Evolutionary conservation across 2,797 vertebrate species (phyloP).

Genomic region (Manis javanica): DNA sequence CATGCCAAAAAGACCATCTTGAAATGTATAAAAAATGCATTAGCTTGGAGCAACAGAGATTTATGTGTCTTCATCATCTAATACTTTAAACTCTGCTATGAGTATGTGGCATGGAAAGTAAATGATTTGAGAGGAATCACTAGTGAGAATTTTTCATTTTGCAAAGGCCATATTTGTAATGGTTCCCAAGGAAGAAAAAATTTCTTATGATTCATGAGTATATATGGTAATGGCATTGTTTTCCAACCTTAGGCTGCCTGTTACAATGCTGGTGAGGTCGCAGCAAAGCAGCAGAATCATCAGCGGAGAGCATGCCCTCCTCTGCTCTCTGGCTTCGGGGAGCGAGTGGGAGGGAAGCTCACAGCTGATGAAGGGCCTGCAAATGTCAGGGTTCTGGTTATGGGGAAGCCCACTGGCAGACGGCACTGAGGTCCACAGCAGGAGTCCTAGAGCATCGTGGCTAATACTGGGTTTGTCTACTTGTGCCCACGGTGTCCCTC

Average conservation of each 20-base stretch:
- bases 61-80: background rate
- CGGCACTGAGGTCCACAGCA: background rate
- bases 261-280: background rate
- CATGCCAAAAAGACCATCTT: background rate
- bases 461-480: background rate
- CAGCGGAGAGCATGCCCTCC: background rate
- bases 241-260: background rate
- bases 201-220: background rate
- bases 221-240: background rate
- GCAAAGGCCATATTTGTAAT: background rate
- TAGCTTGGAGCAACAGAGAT: background rate
- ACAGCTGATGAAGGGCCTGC: background rate
- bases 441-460: background rate
- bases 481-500: background rate
- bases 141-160: constrained; percentile 32
- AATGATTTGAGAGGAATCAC: background rate
- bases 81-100: background rate
- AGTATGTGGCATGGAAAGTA: background rate
- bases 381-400: background rate
- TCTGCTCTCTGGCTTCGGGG: background rate
- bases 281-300: background rate
- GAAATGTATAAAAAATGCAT: background rate
- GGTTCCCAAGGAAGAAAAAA: background rate
- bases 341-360: fast-evolving
- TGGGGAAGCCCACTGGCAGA: background rate